Percentiles rank a stretch among this genome's conserved stretches.
These are phyloP conservation scores for Corydoras sp. DNA, from an alignment of 2,113 vertebrate genomes.

Conservation along the genomic window DNA sequence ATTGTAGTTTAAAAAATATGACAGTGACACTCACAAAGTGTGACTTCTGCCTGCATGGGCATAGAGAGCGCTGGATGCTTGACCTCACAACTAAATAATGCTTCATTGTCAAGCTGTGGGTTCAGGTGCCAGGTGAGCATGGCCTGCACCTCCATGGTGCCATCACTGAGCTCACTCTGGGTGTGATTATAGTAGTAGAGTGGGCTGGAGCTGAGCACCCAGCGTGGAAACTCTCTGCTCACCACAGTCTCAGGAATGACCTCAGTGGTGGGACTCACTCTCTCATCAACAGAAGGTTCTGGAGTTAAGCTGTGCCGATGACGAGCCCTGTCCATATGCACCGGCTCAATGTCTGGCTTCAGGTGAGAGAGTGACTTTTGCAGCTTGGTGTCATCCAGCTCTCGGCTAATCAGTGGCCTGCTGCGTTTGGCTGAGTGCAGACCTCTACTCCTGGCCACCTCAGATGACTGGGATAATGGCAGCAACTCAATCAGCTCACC, in stretches of 20 bases:
- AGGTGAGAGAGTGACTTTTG: constrained; percentile 68
- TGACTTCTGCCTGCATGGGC: constrained; percentile 93
- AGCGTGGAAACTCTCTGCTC: constrained; percentile 86
- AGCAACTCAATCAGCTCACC: constrained; percentile 81
- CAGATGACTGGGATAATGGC: constrained; percentile 57
- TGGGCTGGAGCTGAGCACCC: constrained; percentile 81
- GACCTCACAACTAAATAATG: constrained; percentile 93
- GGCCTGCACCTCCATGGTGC: constrained; percentile 82
- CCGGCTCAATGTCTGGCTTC: constrained; percentile 53
- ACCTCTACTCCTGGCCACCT: constrained; percentile 37
- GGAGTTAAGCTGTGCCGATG: constrained; percentile 36
- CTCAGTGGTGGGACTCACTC: constrained; percentile 63
- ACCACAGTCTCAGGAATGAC: constrained; percentile 81
- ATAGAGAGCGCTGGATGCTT: constrained; percentile 90
- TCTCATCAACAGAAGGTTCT: constrained; percentile 47
- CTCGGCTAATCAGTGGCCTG: constrained; percentile 68
- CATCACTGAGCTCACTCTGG: constrained; percentile 68
- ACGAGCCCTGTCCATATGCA: constrained; percentile 43
- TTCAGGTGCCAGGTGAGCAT: constrained; percentile 89
- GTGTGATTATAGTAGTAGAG: constrained; percentile 80
- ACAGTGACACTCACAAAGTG: constrained; percentile 73
- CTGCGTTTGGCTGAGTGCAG: constrained; percentile 54
- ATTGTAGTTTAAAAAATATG: no score
- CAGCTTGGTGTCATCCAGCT: constrained; percentile 83
- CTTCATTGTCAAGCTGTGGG: constrained; percentile 88